A percentile compares a stretch with the other conserved stretches of the same genome.
These are phyloP conservation scores for Coilia nasus DNA, from an alignment of 2,797 vertebrate species.

Conservation along the genomic window DNA sequence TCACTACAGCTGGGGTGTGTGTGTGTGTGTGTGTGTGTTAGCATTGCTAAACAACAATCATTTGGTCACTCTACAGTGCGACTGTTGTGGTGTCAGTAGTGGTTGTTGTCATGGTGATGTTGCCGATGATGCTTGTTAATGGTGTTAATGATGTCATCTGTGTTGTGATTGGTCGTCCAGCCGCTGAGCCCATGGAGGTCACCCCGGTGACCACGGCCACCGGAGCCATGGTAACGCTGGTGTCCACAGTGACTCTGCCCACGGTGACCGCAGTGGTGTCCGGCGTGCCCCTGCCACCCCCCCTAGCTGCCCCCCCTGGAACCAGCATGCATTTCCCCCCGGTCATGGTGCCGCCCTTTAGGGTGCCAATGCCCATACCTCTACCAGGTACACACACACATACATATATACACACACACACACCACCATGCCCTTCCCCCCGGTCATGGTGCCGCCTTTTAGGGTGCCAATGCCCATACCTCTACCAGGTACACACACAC, in stretches of 20 bases:
- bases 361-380: constrained; percentile 97
- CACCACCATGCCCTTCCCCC: neutral
- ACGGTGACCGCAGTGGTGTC: constrained; percentile 89
- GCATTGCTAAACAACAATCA: too few relatives aligned
- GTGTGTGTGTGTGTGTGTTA: neutral
- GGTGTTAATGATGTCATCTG: neutral
- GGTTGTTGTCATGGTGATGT: neutral
- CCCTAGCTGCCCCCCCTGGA: constrained; percentile 84
- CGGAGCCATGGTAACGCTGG: constrained; percentile 85
- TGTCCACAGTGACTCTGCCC: constrained; percentile 90
- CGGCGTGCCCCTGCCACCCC: constrained; percentile 70
- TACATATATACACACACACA: neutral
- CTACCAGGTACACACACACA: constrained; percentile 82
- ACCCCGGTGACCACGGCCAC: constrained; percentile 83
- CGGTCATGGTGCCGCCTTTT: too few relatives aligned
- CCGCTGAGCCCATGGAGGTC: constrained; percentile 87
- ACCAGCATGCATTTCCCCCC: constrained; percentile 79
- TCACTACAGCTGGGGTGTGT: neutral
- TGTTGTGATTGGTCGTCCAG: constrained; percentile 58
- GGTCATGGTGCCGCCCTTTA: constrained; percentile 98
- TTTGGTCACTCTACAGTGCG: too few relatives aligned
- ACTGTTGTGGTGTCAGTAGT: neutral
- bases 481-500: neutral
- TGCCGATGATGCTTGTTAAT: too few relatives aligned
- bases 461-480: neutral